phyloP scores from a whole-genome alignment of 2,797 vertebrate species.

The Onychomys torridus region DNA sequence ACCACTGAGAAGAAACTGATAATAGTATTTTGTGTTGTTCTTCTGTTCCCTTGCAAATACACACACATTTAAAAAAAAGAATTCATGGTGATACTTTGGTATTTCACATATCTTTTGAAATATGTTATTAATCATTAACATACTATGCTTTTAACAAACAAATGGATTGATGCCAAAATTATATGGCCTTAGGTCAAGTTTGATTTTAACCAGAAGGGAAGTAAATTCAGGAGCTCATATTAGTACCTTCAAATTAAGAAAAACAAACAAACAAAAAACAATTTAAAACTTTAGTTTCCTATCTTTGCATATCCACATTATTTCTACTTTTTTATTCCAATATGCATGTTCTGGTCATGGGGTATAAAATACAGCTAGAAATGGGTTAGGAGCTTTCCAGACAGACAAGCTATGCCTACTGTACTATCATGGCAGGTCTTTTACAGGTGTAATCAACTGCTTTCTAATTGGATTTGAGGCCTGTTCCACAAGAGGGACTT shows the following conservation, averaged over 20 bases:
- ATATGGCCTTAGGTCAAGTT: background rate
- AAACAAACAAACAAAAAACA: background rate
- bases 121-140: background rate
- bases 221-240: background rate
- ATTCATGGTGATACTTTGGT: background rate
- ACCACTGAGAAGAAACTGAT: background rate
- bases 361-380: background rate
- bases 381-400: background rate
- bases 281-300: background rate
- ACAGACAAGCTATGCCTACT: background rate
- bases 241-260: background rate
- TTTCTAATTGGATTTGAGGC: background rate
- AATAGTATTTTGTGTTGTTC: background rate
- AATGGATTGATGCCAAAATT: background rate
- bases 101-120: slow-evolving; percentile 23
- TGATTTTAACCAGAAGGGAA: background rate
- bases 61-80: background rate
- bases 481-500: background rate
- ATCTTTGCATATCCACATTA: slow-evolving; percentile 21
- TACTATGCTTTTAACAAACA: background rate
- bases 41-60: background rate
- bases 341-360: background rate
- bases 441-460: background rate
- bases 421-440: too few relatives aligned
- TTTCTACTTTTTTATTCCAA: background rate